A percentile compares a stretch with the other conserved stretches of the same genome.
Evolutionary conservation across 1,140 invertebrate species (phyloP).

Genomic region (Watersipora subatra): DNA sequence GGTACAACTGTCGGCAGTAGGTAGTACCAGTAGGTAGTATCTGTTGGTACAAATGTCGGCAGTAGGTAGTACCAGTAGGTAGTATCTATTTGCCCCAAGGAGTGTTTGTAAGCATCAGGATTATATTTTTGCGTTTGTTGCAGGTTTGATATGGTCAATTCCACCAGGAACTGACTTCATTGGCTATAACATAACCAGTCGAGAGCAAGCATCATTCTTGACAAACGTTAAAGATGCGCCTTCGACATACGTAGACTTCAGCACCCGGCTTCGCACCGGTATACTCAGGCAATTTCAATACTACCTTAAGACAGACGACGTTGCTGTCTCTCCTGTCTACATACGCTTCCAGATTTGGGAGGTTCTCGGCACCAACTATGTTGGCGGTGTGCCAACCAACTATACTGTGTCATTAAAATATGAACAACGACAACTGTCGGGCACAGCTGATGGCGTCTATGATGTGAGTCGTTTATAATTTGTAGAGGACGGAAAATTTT

Average conservation of each 20-base stretch:
- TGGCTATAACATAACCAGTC: not conserved
- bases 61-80: too few species aligned
- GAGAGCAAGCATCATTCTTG: not conserved
- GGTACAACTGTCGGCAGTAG: too few species aligned
- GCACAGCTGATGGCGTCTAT: not conserved
- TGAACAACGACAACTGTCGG: not conserved
- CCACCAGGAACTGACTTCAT: not conserved
- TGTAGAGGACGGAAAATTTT: too few species aligned
- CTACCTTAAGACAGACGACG: not conserved
- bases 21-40: too few species aligned
- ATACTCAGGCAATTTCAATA: not conserved
- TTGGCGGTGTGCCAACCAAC: not conserved
- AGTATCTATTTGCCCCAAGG: too few species aligned
- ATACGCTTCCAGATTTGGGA: not conserved
- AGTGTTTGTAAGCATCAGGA: too few species aligned
- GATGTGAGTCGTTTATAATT: not conserved
- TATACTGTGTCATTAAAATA: not conserved
- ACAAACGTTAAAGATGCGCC: not conserved
- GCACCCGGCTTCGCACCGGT: not conserved
- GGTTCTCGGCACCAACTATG: not conserved
- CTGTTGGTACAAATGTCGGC: too few species aligned
- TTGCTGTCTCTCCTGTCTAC: not conserved
- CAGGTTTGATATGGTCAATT: not conserved
- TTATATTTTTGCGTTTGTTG: too few species aligned
- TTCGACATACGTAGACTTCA: not conserved